Conservation (phyloP, 2,888 invertebrate genomes). For the Cataglyphis rosenhaueri region DNA sequence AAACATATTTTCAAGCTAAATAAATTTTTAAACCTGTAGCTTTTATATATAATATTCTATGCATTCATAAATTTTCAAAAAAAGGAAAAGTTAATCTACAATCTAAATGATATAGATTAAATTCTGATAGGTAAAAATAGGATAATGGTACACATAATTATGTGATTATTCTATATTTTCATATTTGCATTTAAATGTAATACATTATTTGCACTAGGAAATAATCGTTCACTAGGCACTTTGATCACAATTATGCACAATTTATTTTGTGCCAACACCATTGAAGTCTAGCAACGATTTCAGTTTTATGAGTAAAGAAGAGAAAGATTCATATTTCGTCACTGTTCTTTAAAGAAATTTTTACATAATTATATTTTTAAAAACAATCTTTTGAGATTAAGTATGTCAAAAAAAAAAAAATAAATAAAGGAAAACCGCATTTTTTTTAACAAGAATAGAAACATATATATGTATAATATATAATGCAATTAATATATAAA, state of each 20-base stretch:
- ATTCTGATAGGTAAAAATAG: constrained; percentile 14
- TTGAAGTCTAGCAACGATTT: constrained; percentile 19
- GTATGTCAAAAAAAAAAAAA: background rate
- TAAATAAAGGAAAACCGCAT: background rate
- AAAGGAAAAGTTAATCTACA: background rate
- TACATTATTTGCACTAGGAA: constrained; percentile 28
- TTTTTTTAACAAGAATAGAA: background rate
- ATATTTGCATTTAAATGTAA: constrained; percentile 38
- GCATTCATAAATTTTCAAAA: background rate
- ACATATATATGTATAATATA: background rate
- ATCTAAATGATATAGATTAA: constrained; percentile 2
- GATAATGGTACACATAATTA: constrained; percentile 3
- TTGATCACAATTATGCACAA: constrained; percentile 44
- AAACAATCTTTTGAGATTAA: constrained; percentile 6
- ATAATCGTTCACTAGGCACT: constrained; percentile 47
- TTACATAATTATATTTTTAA: constrained; percentile 8
- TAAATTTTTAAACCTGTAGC: background rate
- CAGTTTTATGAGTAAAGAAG: background rate
- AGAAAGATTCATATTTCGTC: constrained; percentile 25
- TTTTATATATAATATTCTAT: background rate
- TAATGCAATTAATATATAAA: background rate
- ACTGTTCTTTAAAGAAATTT: background rate
- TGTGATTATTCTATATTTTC: constrained; percentile 26
- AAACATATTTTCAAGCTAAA: constrained; percentile 42
- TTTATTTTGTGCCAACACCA: constrained; percentile 9